Percentiles rank a stretch among this genome's conserved stretches.
phyloP scores from a whole-genome alignment of 2,113 vertebrate genomes.

The Odobenus rosmarus region DNA sequence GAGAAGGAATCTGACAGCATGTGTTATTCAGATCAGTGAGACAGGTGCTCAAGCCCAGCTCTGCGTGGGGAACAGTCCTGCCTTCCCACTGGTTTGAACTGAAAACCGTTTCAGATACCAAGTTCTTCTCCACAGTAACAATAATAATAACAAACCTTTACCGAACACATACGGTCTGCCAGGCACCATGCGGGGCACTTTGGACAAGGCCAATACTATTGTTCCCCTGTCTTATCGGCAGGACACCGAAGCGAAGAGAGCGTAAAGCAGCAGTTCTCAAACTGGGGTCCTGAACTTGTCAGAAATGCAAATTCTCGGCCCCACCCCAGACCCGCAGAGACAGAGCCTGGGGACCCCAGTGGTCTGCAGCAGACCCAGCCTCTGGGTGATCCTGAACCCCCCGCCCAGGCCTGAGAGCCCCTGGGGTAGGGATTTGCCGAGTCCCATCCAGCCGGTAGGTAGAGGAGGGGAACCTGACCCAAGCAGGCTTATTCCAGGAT shows the following conservation, averaged over 20 bases:
- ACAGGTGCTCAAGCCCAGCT: not conserved
- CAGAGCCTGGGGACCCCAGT: not conserved
- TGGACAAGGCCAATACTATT: not conserved
- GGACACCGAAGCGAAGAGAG: not conserved
- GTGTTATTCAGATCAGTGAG: not conserved
- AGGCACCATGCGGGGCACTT: not conserved
- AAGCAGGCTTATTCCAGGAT: no score
- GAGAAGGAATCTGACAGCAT: not conserved
- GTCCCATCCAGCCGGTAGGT: not conserved
- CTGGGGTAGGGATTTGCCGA: not conserved
- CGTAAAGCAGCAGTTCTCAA: not conserved
- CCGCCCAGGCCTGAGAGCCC: not conserved
- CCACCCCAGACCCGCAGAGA: not conserved
- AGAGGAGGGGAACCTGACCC: not conserved
- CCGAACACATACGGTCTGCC: no score
- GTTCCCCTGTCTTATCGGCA: accelerated
- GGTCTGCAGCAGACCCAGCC: accelerated
- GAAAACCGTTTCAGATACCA: not conserved
- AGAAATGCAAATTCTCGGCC: not conserved
- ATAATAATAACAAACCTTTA: not conserved
- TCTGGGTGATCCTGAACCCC: not conserved
- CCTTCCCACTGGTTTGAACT: not conserved
- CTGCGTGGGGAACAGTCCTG: not conserved
- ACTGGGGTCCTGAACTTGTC: not conserved
- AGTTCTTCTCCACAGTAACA: not conserved